Conservation (phyloP, 2,888 invertebrate species). For the Fragum sueziense region DNA sequence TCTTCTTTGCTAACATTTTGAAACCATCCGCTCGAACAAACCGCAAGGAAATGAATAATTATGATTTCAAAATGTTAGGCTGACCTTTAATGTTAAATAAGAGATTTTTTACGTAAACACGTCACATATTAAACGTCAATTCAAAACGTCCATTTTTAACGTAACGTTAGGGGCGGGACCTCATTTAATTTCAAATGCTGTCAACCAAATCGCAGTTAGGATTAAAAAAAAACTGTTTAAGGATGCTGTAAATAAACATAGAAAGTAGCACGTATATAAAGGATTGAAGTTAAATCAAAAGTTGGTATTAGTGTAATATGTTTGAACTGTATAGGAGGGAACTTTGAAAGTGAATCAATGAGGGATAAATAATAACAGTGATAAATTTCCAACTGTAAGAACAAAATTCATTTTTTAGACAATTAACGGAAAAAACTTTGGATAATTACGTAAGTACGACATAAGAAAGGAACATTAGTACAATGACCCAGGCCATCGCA, state of each 20-base stretch:
- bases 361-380: too few relatives aligned
- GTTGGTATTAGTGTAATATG: background rate
- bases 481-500: too few relatives aligned
- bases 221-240: background rate
- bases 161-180: background rate
- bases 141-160: background rate
- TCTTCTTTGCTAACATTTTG: too few relatives aligned
- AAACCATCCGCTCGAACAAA: too few relatives aligned
- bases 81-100: background rate
- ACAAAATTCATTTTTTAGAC: too few relatives aligned
- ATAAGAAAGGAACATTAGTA: too few relatives aligned
- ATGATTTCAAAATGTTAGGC: background rate
- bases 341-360: background rate
- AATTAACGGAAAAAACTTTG: too few relatives aligned
- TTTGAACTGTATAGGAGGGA: background rate
- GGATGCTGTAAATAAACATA: background rate
- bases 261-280: background rate
- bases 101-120: background rate
- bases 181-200: background rate
- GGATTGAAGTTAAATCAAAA: background rate
- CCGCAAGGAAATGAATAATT: background rate
- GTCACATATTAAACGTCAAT: background rate
- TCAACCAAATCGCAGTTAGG: background rate
- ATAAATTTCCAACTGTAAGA: too few relatives aligned
- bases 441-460: too few relatives aligned